Evolutionary conservation across 2,888 invertebrate species (phyloP), one percentile per base, ranked within the genome.

Genomic region (Parapristionchus giblindavisi): DNA sequence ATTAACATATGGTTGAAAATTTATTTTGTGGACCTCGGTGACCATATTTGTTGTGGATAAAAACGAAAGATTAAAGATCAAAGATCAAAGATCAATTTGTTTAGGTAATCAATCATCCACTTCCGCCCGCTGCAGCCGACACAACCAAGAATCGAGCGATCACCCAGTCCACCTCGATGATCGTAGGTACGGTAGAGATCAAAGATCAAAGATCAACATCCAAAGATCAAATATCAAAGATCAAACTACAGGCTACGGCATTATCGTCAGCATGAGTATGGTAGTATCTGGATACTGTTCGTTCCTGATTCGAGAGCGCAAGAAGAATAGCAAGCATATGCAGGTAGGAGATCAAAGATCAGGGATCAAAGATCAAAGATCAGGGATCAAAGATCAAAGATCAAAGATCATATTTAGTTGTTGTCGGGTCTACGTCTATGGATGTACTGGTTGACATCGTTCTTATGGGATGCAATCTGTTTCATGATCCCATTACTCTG

Each of bases 271-370:
- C 21, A 75, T 78, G 74, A 66, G 61, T 6, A 75, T 81, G 78
- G 80, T 75, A 5, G 78, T 82, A 36, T 81, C 84, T 8, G 82
- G 83, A 8, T 84, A 82, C 72, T 78, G 80, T 21, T 77, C 80
- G 32, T 85, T 85, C 76, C 66, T 85, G 27, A 85, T 85, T 56
- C 79, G 85, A 6, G 85, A 85, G 65, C 72, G 85, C 14, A 85
- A 84, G 78, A 85, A 85, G 79, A 84, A 83, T 51, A 80, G 79
- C 32, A 85, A 85, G 68, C 85, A 85, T 76, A 84, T 85, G 84
- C 85, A 84, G 75, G 77, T 79, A 6, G n/a, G n/a, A n/a, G n/a
- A n/a, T n/a, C n/a, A n/a, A n/a, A n/a, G n/a, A n/a, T n/a, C n/a
- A n/a, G n/a, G n/a, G n/a, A n/a, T n/a, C 56, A 54, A 24, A 54